A percentile compares a stretch with the other conserved stretches of the same genome.
phyloP scores from a whole-genome alignment of 2,113 vertebrate genomes.

The Thamnophis sirtalis region DNA sequence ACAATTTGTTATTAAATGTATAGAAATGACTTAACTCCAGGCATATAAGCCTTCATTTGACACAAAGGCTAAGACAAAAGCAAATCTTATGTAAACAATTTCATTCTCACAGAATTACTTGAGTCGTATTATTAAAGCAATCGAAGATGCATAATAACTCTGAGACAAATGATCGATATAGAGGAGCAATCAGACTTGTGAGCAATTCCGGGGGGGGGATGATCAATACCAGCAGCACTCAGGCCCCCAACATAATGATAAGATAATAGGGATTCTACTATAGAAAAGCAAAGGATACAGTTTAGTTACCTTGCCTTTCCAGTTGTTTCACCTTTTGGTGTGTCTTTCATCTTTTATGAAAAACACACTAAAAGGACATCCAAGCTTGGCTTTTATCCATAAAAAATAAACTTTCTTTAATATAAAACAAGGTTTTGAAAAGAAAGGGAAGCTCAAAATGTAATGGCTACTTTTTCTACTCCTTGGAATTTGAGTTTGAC shows the following conservation, averaged over 20 bases:
- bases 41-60: constrained; percentile 36
- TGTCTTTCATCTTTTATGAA: not conserved
- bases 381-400: not conserved
- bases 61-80: constrained; percentile 21
- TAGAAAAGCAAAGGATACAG: not conserved
- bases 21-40: constrained; percentile 34
- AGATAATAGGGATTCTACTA: not conserved
- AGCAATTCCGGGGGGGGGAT: constrained; percentile 26
- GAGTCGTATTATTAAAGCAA: constrained; percentile 60
- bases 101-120: constrained; percentile 52
- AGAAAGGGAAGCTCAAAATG: not conserved
- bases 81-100: constrained; percentile 53
- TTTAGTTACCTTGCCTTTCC: not conserved
- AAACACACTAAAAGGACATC: not conserved
- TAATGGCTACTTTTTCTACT: not conserved
- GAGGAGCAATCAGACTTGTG: constrained; percentile 37
- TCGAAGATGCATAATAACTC: constrained; percentile 48
- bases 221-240: constrained; percentile 27
- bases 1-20: constrained; percentile 41
- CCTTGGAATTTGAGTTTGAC: not conserved
- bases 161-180: constrained; percentile 43
- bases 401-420: not conserved
- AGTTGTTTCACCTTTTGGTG: not conserved
- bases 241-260: constrained; percentile 6
- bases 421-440: not conserved